Conservation (phyloP, 2,113 vertebrate genomes). For the Takifugu bimaculatus region DNA sequence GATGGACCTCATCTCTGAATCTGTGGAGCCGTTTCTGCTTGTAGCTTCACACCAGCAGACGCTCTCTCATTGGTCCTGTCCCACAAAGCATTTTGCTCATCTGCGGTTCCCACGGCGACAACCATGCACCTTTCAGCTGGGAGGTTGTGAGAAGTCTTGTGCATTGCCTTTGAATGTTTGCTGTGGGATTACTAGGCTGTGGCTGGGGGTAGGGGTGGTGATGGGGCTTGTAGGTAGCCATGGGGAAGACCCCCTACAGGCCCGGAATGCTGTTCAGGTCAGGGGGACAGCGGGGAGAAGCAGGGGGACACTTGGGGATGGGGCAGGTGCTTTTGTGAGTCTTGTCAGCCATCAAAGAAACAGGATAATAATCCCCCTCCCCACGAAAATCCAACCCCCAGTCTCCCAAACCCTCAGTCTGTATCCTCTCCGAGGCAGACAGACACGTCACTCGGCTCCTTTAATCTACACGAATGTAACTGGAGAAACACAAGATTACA, state of each 20-base stretch:
- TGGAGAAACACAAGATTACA: neutral
- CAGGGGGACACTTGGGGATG: conserved; percentile 63
- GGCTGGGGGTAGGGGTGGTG: conserved; percentile 25
- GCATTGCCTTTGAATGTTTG: conserved; percentile 73
- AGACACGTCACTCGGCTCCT: conserved; percentile 35
- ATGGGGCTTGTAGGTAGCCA: conserved; percentile 77
- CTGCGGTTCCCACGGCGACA: conserved; percentile 62
- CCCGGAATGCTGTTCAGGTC: conserved; percentile 85
- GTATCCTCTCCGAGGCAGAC: neutral
- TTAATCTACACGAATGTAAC: neutral
- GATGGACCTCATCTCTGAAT: too few relatives aligned
- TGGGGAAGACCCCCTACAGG: conserved; percentile 79
- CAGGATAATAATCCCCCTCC: conserved; percentile 73
- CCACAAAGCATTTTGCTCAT: conserved; percentile 53
- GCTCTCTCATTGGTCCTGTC: conserved; percentile 22
- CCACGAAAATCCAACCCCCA: conserved; percentile 56
- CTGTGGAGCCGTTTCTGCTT: too few relatives aligned
- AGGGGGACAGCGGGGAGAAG: conserved; percentile 68
- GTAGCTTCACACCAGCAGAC: conserved; percentile 9
- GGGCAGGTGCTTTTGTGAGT: conserved; percentile 84
- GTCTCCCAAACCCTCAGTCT: neutral
- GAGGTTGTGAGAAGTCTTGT: conserved; percentile 64
- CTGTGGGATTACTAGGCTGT: conserved; percentile 82
- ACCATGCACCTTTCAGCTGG: conserved; percentile 45
- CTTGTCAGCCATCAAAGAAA: conserved; percentile 76